Percentiles rank a stretch among this genome's conserved stretches.
These are phyloP conservation scores for Nudaria mundana DNA, from an alignment of 2,888 invertebrate species.

Conservation along the genomic window DNA sequence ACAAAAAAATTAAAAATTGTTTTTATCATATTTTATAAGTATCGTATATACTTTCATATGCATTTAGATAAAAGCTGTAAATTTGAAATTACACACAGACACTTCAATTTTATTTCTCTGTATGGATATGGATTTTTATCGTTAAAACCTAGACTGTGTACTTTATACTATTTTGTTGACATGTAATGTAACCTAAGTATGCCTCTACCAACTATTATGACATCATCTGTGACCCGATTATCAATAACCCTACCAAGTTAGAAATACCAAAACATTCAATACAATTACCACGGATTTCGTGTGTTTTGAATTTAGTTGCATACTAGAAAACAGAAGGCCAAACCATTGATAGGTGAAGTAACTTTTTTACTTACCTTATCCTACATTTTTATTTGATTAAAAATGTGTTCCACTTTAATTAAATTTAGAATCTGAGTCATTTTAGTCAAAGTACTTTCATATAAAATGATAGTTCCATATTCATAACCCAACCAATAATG, in stretches of 20 bases:
- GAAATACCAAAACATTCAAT: conserved; percentile 38
- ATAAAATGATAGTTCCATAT: no score
- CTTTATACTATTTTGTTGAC: no score
- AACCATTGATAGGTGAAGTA: conserved; percentile 22
- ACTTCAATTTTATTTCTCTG: no score
- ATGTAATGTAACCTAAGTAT: conserved; percentile 25
- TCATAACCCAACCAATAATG: no score
- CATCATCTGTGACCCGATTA: conserved; percentile 71
- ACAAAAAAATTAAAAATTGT: no score
- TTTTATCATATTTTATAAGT: no score
- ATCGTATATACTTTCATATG: no score
- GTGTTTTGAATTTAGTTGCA: conserved; percentile 36
- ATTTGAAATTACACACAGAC: no score
- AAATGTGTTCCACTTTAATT: conserved; percentile 20
- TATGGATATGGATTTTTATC: no score
- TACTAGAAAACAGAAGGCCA: conserved; percentile 38
- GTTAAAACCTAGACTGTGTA: no score
- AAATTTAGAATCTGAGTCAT: conserved; percentile 25
- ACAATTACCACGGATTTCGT: neutral
- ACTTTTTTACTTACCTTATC: conserved; percentile 24
- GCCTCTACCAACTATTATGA: conserved; percentile 44
- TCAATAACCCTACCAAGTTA: conserved; percentile 39
- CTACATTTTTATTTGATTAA: conserved; percentile 30
- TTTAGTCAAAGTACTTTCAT: neutral
- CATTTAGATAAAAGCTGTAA: no score